Evolutionary conservation across 2,888 invertebrate species (phyloP), one percentile per base, ranked within the genome.

Genomic region (Rhabditoides inermis): DNA sequence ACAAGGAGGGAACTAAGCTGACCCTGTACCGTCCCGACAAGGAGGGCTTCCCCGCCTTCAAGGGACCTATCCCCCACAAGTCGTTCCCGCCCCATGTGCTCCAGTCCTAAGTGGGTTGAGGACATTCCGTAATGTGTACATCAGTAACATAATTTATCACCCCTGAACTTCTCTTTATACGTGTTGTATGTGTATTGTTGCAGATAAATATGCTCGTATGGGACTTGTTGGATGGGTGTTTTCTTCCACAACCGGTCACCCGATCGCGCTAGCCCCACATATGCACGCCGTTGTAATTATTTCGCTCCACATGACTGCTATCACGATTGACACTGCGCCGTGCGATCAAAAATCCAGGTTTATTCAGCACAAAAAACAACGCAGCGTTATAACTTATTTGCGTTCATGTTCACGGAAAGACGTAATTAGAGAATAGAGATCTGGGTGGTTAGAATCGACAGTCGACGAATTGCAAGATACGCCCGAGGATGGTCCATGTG

Each of bases 401-500:
- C n/a, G 37, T 45, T 20, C 27, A 12, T 18, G 2, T 45, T 20
- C 28, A 45, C n/a, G 27, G 28, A 28, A 30, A 28, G 18, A 30
- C 18, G 26, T 47, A 36, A 39, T 25, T n/a, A 41, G 6, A n/a
- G 27, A 48, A 12, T 22, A 39, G 37, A 25, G 37, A 15, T 35
- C 20, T 45, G 35, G 42, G 42, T 10, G 20, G 23, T 69, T 58
- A 75, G 56, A 67, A 73, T 23, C 74, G 66, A 48, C 74, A 74
- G 51, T 74, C 74, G 44, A 74, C 74, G 45, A 74, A 74, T 54
- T 74, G 74, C 4, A 74, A 63, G 42, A 75, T 74, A 35, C 74
- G 45, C 12, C 73, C 70, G 27, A 74, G 62, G 41, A 74, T 72
- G 7, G 74, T 75, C 74, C 74, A 74, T 6, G 74, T 74, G 60